Base-by-base conservation (phyloP, 30 jellyfish, hydroid and myxozoan genomes). In the Aurelia aurita complex sp. Pacific region DNA sequence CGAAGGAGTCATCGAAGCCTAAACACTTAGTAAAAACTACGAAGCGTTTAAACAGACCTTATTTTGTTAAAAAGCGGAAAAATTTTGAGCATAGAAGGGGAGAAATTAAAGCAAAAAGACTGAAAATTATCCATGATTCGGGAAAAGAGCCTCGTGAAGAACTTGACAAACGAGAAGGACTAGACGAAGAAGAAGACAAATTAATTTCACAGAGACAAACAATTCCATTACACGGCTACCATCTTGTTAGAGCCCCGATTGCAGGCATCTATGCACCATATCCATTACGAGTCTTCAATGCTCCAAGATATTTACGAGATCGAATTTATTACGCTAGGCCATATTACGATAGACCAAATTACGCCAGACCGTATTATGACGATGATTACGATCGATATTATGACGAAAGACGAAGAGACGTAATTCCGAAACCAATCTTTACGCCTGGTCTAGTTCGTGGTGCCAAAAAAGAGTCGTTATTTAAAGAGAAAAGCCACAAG, bases 161-260 rank as follows among this genome's bases (percentile, higher is more conserved):
- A 4, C 8, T 46, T 1, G 57, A 0, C 8, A 9, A 14, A 6
- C 57, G 8, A 9, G 14, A 46, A 5, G 1, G 8, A 0, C 8
- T 14, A 6, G 57, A 46, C 14, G 57, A 46, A 9, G 14, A 46
- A 46, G 57, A 46, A 46, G 8, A 46, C 8, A 46, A 9, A 46
- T 0, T 46, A 5, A 46, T 46, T 46, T 4, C 57, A 46, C 57
- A 46, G 57, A 9, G 57, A 46, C 57, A 46, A 13, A 46, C 2
- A 5, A 46, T 14, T 51, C 77, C 87, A 4, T 60, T 12, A 5
- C 15, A 76, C n/a, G 75, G 75, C 53, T 77, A 60, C 55, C 77
- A 77, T 43, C 77, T 77, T 33, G 87, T 77, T 38, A 40, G 76
- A 66, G 46, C 46, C 17, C 87, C 87, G 15, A 46, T 52, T 34